These are phyloP conservation scores for Metopolophium dirhodum DNA, from an alignment of 1,140 invertebrate genomes.

Conservation along the genomic window DNA sequence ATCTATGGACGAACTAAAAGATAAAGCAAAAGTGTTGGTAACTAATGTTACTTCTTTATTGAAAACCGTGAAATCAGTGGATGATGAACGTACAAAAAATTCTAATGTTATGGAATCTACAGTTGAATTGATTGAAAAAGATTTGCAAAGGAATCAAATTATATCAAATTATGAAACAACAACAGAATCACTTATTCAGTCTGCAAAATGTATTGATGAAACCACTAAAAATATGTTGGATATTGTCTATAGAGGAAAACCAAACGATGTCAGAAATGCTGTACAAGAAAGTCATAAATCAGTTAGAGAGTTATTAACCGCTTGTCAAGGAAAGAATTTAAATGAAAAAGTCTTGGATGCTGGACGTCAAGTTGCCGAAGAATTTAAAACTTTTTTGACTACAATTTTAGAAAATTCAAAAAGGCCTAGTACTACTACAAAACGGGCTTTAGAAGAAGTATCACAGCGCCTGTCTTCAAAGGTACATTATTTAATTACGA, in stretches of 20 bases:
- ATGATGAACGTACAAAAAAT: constrained; percentile 97
- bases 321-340: constrained; percentile 82
- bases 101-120: constrained; percentile 95
- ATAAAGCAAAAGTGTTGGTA: constrained; percentile 99
- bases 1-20: constrained; percentile 95
- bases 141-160: constrained; percentile 85
- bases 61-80: constrained; percentile 99
- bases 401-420: constrained; percentile 77
- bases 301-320: constrained; percentile 90
- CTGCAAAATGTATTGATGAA: constrained; percentile 91
- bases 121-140: constrained; percentile 88
- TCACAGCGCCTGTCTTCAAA: constrained; percentile 87
- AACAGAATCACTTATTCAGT: constrained; percentile 91
- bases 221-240: constrained; percentile 94
- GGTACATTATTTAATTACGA: constrained; percentile 89
- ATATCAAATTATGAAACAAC: constrained; percentile 77
- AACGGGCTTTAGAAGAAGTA: constrained; percentile 72
- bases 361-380: constrained; percentile 83
- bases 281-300: constrained; percentile 95
- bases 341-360: constrained; percentile 78
- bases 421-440: constrained; percentile 66
- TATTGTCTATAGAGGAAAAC: constrained; percentile 90
- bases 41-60: constrained; percentile 97
- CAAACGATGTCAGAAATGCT: constrained; percentile 95
- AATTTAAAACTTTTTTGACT: constrained; percentile 86